Base-by-base conservation (phyloP, 2,113 vertebrate species). In the Delphinus delphis region DNA sequence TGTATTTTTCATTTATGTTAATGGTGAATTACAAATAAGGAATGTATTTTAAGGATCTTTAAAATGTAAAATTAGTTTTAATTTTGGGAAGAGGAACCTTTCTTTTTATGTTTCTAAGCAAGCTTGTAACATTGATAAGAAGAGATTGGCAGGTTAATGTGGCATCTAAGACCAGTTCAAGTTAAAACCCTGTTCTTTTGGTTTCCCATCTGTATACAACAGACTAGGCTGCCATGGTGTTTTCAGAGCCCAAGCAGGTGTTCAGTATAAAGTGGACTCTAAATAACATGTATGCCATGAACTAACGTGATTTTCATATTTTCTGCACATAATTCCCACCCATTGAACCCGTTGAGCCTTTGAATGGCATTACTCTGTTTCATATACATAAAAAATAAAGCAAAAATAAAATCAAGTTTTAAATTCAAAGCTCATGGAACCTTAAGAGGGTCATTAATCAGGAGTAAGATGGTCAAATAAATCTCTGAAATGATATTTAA, bases 11-110 rank as follows among this genome's bases (percentile, higher is more conserved):
- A 62, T 94, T 88, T 93, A 70, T 83, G 23, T 89, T 97, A 81
- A 68, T 80, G 71, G 77, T 86, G 55, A 82, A 79, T 96, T 79
- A 73, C 62, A 92, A 88, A 65, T 44, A 93, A 85, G 36, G 88
- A 70, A 95, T 89, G 36, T 89, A 68, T 92, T 95, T 81, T 80
- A 97, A 96, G 71, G 33, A 83, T 38, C 21, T 96, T 91, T 85
- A 88, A 94, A 88, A 89, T 83, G n/a, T 23, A 86, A 86, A 89
- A 74, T 60, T 97, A 76, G 76, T 93, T 90, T 91, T 50, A 70
- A 70, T 65, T 55, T 96, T 94, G 17, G 47, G 73, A 90, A 58
- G 25, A 96, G 18, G n/a, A 55, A 6, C 25, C 65, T 94, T 88
- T 31, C 23, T 70, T 93, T 97, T 93, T 44, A 53, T 88, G 6